These are phyloP conservation scores for Ichneumoninae sp. DNA, from an alignment of 2,888 invertebrate species.

Conservation along the genomic window DNA sequence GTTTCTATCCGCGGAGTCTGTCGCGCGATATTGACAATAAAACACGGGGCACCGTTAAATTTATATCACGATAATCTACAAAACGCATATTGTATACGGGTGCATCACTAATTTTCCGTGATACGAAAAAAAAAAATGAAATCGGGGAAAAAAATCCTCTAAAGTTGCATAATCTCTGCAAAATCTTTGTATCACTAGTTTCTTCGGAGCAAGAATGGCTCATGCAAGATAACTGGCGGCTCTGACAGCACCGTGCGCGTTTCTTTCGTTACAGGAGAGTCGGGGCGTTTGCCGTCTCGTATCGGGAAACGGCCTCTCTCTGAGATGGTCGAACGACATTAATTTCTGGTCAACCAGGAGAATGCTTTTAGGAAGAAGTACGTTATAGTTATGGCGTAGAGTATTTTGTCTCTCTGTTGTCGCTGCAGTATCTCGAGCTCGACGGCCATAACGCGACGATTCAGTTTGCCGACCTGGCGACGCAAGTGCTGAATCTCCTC, in stretches of 20 bases:
- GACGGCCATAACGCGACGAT: conserved; percentile 93
- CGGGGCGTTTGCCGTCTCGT: not conserved
- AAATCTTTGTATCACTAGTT: conserved; percentile 72
- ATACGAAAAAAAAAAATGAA: conserved; percentile 31
- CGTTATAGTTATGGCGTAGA: conserved; percentile 93
- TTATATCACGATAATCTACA: conserved; percentile 43
- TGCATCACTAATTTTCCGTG: conserved; percentile 9
- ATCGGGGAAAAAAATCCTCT: conserved; percentile 24
- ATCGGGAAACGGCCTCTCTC: conserved; percentile 27
- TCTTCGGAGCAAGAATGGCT: conserved; percentile 64
- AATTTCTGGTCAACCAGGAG: conserved; percentile 91
- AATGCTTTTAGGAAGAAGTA: conserved; percentile 94
- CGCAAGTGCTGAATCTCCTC: conserved; percentile 94
- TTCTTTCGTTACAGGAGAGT: conserved; percentile 41
- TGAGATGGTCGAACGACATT: conserved; percentile 65
- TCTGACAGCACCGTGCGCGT: conserved; percentile 68
- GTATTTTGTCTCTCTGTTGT: conserved; percentile 93
- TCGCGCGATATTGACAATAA: conserved; percentile 1
- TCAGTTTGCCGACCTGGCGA: conserved; percentile 94
- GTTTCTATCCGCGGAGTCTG: conserved; percentile 24
- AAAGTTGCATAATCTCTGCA: conserved; percentile 55
- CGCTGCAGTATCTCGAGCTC: conserved; percentile 94
- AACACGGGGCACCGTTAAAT: conserved; percentile 30
- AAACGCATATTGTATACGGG: conserved; percentile 18
- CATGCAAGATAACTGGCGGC: conserved; percentile 60